These are phyloP conservation scores for Cyclargus thomasi DNA, from an alignment of 1,140 invertebrate species.

Conservation along the genomic window DNA sequence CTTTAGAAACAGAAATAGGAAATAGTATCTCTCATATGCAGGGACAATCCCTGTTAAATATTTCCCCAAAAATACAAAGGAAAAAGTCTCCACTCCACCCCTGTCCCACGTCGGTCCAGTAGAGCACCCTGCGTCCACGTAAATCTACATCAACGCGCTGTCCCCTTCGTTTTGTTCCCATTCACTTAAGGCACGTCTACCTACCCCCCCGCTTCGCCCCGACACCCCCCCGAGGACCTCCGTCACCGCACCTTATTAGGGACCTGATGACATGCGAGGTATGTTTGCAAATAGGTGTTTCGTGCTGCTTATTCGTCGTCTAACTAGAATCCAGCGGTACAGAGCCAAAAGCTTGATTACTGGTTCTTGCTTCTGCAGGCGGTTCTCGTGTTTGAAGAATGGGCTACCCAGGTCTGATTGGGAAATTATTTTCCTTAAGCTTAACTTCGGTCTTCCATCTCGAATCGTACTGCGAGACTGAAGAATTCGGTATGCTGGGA, in stretches of 20 bases:
- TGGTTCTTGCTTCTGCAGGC: too few relatives aligned
- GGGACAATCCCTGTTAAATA: too few relatives aligned
- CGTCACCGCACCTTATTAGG: constrained; percentile 35
- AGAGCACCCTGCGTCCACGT: constrained; percentile 62
- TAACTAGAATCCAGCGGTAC: too few relatives aligned
- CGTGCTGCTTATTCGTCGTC: not conserved
- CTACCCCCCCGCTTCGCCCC: constrained; percentile 22
- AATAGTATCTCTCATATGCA: too few relatives aligned
- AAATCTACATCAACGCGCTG: constrained; percentile 66
- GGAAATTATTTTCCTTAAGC: too few relatives aligned
- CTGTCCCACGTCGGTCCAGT: constrained; percentile 43
- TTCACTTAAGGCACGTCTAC: constrained; percentile 50
- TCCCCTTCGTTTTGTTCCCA: constrained; percentile 61
- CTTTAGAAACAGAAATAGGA: too few relatives aligned
- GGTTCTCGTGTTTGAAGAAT: too few relatives aligned
- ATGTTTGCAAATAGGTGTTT: not conserved
- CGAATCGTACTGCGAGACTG: too few relatives aligned
- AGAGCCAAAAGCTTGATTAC: too few relatives aligned
- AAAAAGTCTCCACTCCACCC: constrained; percentile 31
- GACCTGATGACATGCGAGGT: constrained; percentile 19
- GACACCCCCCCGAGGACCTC: constrained; percentile 4
- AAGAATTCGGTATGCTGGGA: too few relatives aligned
- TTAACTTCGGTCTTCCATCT: too few relatives aligned
- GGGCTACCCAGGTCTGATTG: too few relatives aligned
- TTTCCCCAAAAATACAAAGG: not conserved